Evolutionary conservation across 2,113 vertebrate species (phyloP).

Genomic region (Chauna torquata): DNA sequence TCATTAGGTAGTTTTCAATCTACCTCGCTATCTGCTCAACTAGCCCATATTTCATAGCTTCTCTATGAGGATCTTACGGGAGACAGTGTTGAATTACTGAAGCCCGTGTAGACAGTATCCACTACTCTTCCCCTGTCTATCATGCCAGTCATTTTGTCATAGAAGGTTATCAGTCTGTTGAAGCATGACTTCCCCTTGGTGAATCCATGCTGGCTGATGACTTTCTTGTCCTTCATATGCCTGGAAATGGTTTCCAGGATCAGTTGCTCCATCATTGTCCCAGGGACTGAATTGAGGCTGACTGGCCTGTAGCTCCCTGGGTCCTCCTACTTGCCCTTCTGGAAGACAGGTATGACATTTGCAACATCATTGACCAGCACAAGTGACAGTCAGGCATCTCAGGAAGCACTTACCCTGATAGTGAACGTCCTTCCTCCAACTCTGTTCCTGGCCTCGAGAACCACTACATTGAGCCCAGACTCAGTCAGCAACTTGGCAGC

Average conservation of each 20-base stretch:
- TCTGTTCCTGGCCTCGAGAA: constrained; percentile 82
- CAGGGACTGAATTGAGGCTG: neutral
- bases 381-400: neutral
- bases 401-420: constrained; percentile 71
- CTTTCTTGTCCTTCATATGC: neutral
- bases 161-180: neutral
- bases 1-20: neutral
- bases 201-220: neutral
- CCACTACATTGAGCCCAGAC: constrained; percentile 75
- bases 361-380: fast-evolving
- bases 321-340: neutral
- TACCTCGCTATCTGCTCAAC: neutral
- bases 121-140: neutral
- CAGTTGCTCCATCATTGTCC: neutral
- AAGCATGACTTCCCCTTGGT: neutral
- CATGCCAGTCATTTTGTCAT: neutral
- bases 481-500: constrained; percentile 82
- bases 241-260: neutral
- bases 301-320: neutral
- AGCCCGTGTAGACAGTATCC: neutral
- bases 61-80: neutral
- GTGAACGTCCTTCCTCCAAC: constrained; percentile 86
- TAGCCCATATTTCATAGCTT: neutral
- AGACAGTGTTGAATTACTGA: neutral
- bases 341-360: neutral